phyloP scores from a whole-genome alignment of 2,888 invertebrate genomes.

The Sthenelais limicola region DNA sequence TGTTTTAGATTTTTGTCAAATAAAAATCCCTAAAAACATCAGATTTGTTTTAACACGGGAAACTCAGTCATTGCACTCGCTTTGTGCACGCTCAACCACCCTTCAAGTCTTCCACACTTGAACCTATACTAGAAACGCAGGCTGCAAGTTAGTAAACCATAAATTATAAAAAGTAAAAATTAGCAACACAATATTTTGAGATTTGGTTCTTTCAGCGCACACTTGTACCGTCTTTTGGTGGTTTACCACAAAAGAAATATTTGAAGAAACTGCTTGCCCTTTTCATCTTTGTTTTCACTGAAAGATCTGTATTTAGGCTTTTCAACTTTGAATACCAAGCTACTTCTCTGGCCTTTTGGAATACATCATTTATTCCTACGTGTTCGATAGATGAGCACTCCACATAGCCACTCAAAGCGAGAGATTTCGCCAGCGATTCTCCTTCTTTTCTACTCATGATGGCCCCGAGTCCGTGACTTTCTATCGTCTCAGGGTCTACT shows the following conservation, averaged over 20 bases:
- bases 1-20: no score
- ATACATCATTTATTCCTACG: constrained; percentile 27
- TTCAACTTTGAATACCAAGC: not conserved
- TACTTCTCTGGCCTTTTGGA: constrained; percentile 33
- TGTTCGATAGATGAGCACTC: constrained; percentile 41
- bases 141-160: no score
- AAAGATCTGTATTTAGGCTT: not conserved
- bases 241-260: constrained; percentile 18
- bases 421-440: constrained; percentile 2
- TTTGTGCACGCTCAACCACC: no score
- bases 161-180: no score
- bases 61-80: no score
- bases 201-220: constrained; percentile 14
- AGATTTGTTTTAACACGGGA: no score
- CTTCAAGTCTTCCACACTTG: no score
- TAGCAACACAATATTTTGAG: no score
- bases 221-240: constrained; percentile 13
- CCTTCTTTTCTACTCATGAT: constrained; percentile 21
- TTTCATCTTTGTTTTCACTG: constrained; percentile 4
- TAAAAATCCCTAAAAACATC: no score
- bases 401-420: constrained; percentile 16
- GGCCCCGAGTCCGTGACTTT: constrained; percentile 1
- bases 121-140: no score
- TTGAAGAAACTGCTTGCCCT: constrained; percentile 21
- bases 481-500: constrained; percentile 8